Evolutionary conservation across 2,113 vertebrate genomes (phyloP).

Genomic region (Poecile atricapillus): DNA sequence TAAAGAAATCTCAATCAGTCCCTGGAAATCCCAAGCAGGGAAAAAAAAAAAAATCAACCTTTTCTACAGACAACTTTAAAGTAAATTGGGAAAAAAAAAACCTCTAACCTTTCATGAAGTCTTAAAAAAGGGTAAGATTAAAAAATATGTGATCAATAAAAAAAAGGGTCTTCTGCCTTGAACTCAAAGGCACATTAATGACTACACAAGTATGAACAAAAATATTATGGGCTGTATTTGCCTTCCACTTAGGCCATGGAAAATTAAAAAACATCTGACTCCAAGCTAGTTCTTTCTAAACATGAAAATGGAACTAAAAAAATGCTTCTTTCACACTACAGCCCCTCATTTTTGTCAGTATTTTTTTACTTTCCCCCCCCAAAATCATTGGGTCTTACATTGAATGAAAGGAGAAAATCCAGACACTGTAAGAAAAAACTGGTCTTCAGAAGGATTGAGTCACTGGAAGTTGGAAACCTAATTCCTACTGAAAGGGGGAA

Average conservation of each 20-base stretch:
- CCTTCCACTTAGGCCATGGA: not conserved
- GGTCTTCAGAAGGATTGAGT: not conserved
- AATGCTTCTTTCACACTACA: not conserved
- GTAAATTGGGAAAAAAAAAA: not conserved
- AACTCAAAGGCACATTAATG: not conserved
- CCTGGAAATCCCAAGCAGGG: not conserved
- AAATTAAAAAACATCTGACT: not conserved
- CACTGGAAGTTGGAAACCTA: not conserved
- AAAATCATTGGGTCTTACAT: not conserved
- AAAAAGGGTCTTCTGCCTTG: slow-evolving; percentile 3
- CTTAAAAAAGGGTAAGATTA: slow-evolving; percentile 3
- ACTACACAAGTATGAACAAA: not conserved
- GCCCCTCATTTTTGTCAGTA: not conserved
- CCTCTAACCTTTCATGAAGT: not conserved
- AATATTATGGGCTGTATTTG: not conserved
- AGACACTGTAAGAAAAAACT: not conserved
- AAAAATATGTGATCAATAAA: slow-evolving; percentile 38
- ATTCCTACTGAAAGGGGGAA: not conserved
- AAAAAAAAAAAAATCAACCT: not conserved
- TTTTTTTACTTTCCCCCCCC: fast-evolving
- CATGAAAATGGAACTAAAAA: not conserved
- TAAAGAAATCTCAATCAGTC: slow-evolving; percentile 32
- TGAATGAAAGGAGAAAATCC: not conserved
- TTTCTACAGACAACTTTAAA: not conserved
- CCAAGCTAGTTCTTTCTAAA: not conserved